Conservation (phyloP, 2,797 vertebrate genomes). For the Enteromius treurensis region DNA sequence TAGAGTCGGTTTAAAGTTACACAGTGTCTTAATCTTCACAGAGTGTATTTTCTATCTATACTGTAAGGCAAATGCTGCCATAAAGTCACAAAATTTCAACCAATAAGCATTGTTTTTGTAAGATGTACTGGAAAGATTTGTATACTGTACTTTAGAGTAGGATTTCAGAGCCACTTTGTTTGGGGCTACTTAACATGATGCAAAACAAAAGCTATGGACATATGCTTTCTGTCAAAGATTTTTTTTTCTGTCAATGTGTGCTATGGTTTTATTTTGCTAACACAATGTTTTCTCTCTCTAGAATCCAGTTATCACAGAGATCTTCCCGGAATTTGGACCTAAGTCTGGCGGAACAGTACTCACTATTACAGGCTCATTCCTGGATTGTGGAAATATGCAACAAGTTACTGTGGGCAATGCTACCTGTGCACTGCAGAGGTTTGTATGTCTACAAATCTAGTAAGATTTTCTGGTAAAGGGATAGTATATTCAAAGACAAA, state of each 20-base stretch:
- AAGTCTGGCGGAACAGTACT: slow-evolving; percentile 91
- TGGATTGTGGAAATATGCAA: slow-evolving; percentile 85
- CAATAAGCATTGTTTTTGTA: not conserved
- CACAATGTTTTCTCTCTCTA: slow-evolving; percentile 60
- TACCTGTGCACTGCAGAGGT: slow-evolving; percentile 77
- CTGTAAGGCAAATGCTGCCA: not conserved
- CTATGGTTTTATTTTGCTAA: not conserved
- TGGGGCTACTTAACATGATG: not conserved
- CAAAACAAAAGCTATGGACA: not conserved
- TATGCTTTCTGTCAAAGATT: not conserved
- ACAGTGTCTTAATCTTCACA: not conserved
- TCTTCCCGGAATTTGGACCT: slow-evolving; percentile 91
- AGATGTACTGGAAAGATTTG: slow-evolving; percentile 1
- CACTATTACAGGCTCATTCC: slow-evolving; percentile 86
- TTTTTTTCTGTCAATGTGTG: not conserved
- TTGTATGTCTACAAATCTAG: not conserved
- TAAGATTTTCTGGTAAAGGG: not conserved
- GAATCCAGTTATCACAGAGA: slow-evolving; percentile 87
- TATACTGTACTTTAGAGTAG: not conserved
- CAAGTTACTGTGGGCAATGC: slow-evolving; percentile 82
- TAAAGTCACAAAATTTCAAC: not conserved
- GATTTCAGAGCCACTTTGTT: not conserved
- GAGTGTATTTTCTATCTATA: slow-evolving; percentile 1
- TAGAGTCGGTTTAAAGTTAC: not conserved
- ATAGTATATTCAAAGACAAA: not conserved